Conservation (phyloP, 2,888 invertebrate species). For the Bellardia bayeri region DNA sequence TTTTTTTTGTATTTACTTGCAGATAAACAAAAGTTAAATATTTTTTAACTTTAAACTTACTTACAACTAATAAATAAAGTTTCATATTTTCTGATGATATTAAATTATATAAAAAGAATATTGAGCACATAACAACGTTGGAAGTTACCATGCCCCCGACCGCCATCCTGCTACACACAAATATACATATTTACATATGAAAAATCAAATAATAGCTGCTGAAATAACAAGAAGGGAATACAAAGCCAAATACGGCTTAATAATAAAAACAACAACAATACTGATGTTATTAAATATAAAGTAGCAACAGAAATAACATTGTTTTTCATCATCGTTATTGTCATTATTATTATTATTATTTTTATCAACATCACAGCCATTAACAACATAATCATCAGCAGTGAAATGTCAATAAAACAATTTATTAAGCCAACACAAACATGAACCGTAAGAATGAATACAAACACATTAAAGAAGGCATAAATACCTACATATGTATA, state of each 20-base stretch:
- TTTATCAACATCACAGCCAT: slow-evolving; percentile 56
- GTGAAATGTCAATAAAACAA: slow-evolving; percentile 74
- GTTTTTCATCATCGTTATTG: slow-evolving; percentile 35
- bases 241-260: slow-evolving; percentile 39
- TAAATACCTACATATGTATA: not conserved
- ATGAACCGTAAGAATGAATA: slow-evolving; percentile 25
- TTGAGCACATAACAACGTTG: too few relatives aligned
- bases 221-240: slow-evolving; percentile 2
- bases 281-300: slow-evolving; percentile 28
- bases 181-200: not conserved
- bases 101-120: not conserved
- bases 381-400: slow-evolving; percentile 69
- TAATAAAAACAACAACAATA: slow-evolving; percentile 21
- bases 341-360: slow-evolving; percentile 40
- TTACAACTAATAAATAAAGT: not conserved
- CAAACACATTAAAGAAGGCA: not conserved
- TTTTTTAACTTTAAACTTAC: not conserved
- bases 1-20: not conserved
- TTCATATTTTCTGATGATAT: not conserved
- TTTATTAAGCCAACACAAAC: slow-evolving; percentile 72
- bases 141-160: not conserved
- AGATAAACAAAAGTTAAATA: not conserved
- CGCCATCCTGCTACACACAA: not conserved
- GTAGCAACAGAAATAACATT: slow-evolving; percentile 9
- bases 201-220: slow-evolving; percentile 19